A percentile compares a stretch with the other conserved stretches of the same genome.
Evolutionary conservation across 1,140 invertebrate species (phyloP).

Genomic region (Aplysia californica): DNA sequence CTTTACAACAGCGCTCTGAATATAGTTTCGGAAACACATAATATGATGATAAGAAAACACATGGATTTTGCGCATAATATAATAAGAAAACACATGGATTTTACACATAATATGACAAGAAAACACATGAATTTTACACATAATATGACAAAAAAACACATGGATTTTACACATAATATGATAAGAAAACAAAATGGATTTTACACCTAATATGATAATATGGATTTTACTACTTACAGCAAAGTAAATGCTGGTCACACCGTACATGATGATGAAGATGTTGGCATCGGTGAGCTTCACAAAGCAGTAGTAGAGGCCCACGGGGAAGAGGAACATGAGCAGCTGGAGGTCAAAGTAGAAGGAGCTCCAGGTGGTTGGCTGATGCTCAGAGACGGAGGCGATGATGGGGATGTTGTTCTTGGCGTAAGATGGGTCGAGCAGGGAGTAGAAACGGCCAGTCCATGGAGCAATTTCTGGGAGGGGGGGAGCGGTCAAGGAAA

Average conservation of each 20-base stretch:
- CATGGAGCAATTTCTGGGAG: conserved; percentile 95
- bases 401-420: conserved; percentile 99
- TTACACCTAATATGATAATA: too few species aligned
- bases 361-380: conserved; percentile 98
- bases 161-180: too few species aligned
- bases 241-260: conserved; percentile 98
- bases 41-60: too few species aligned
- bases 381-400: conserved; percentile 98
- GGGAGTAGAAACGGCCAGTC: conserved; percentile 98
- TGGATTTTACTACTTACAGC: conserved; percentile 87
- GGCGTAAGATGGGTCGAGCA: conserved; percentile 97
- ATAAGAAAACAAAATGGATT: too few species aligned
- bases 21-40: too few species aligned
- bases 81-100: too few species aligned
- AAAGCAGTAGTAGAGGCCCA: conserved; percentile 96
- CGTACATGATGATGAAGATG: conserved; percentile 97
- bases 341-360: conserved; percentile 98
- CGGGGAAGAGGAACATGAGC: conserved; percentile 93
- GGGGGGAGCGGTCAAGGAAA: conserved; percentile 57
- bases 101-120: too few species aligned
- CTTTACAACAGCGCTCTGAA: too few species aligned
- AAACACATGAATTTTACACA: too few species aligned
- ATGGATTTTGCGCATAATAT: too few species aligned
- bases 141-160: too few species aligned
- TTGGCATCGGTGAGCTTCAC: conserved; percentile 93